Conservation (phyloP, 2,113 vertebrate species). For the Cryptomyrus ogoouensis region DNA sequence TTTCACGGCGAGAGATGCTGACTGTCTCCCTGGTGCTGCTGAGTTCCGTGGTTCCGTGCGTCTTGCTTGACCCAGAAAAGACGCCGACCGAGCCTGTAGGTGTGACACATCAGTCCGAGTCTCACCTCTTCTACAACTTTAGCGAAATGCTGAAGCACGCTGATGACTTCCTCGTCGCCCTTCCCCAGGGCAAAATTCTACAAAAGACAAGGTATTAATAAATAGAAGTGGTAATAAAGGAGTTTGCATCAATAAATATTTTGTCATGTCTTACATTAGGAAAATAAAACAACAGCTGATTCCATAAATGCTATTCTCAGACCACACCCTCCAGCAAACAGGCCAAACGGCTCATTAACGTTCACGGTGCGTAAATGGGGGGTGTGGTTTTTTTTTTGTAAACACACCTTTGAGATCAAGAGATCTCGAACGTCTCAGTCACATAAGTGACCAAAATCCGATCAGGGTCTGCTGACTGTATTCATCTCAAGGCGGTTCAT, state of each 20-base stretch:
- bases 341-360: not conserved
- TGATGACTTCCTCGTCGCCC: constrained; percentile 95
- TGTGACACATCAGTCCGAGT: not conserved
- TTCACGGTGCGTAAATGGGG: not conserved
- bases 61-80: not conserved
- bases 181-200: constrained; percentile 95
- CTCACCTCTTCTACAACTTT: constrained; percentile 91
- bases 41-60: not conserved
- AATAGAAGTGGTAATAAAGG: constrained; percentile 10
- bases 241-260: not conserved
- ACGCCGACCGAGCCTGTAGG: too few relatives aligned
- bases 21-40: not conserved
- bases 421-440: not conserved
- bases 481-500: not conserved
- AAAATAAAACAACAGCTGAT: not conserved
- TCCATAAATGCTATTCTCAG: not conserved
- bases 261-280: not conserved
- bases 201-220: constrained; percentile 35
- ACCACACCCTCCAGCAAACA: not conserved
- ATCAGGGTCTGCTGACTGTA: not conserved
- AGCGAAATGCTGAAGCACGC: constrained; percentile 82
- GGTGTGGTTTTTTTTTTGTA: not conserved
- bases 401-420: not conserved
- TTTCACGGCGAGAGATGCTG: not conserved
- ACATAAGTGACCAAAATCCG: not conserved